A percentile compares a stretch with the other conserved stretches of the same genome.
Conservation (phyloP, 2,113 vertebrate genomes). For the Etheostoma spectabile region DNA sequence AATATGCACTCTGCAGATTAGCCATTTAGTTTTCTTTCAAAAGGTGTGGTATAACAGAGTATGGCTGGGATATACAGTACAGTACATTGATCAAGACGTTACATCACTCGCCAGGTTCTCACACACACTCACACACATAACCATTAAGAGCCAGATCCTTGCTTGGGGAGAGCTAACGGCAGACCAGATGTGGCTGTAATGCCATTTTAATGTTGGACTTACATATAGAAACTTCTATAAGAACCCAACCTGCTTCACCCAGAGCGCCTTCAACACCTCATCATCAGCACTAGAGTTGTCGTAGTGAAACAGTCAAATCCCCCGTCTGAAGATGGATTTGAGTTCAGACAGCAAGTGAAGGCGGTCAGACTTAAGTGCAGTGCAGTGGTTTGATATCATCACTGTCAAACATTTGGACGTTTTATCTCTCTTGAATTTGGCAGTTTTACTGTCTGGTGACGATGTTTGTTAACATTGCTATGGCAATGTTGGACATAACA, state of each 20-base stretch:
- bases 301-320: slow-evolving; percentile 29
- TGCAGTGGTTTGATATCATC: slow-evolving; percentile 29
- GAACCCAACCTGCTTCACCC: slow-evolving; percentile 4
- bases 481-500: slow-evolving; percentile 74
- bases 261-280: slow-evolving; percentile 31
- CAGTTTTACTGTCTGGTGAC: slow-evolving; percentile 42
- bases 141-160: slow-evolving; percentile 14
- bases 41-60: slow-evolving; percentile 19
- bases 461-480: slow-evolving; percentile 65
- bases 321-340: slow-evolving; percentile 18
- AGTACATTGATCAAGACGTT: slow-evolving; percentile 20
- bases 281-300: slow-evolving; percentile 21
- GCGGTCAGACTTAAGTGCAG: not conserved
- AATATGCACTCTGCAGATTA: not conserved
- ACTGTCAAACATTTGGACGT: slow-evolving; percentile 25
- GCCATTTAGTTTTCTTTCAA: slow-evolving; percentile 21
- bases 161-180: slow-evolving; percentile 10
- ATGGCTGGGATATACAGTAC: slow-evolving; percentile 14
- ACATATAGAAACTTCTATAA: slow-evolving; percentile 11
- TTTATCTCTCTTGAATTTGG: slow-evolving; percentile 60
- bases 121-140: not conserved
- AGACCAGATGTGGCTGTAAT: slow-evolving; percentile 62
- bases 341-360: slow-evolving; percentile 18
- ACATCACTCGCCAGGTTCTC: slow-evolving; percentile 20
- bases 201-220: slow-evolving; percentile 37